Percentiles rank a stretch among this genome's conserved stretches.
Evolutionary conservation across 2,797 vertebrate genomes (phyloP).

Genomic region (Tokudaia muenninki): DNA sequence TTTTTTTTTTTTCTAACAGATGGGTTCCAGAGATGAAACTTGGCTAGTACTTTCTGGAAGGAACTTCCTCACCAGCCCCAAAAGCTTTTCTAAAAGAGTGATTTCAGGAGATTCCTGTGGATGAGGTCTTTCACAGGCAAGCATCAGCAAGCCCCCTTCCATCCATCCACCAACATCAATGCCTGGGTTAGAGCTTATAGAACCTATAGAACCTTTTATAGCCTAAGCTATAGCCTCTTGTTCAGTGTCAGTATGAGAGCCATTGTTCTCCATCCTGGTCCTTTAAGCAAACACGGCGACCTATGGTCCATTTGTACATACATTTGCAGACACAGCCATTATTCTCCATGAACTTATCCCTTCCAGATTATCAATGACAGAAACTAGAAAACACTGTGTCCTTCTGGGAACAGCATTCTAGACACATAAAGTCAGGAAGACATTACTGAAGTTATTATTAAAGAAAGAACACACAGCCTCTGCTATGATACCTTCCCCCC

Average conservation of each 20-base stretch:
- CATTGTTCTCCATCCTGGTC: slow-evolving; percentile 39
- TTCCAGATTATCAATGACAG: slow-evolving; percentile 63
- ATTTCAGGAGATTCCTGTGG: neutral
- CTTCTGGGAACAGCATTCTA: neutral
- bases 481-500: neutral
- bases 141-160: neutral
- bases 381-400: neutral
- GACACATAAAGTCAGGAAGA: neutral
- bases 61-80: neutral
- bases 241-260: slow-evolving; percentile 9
- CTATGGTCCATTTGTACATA: slow-evolving; percentile 45
- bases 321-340: slow-evolving; percentile 66
- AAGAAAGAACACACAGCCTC: neutral
- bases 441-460: neutral
- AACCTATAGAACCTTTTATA: neutral
- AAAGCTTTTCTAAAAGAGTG: neutral
- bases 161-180: neutral
- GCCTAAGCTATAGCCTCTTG: slow-evolving; percentile 41
- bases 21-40: neutral
- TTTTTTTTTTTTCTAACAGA: neutral
- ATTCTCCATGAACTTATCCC: slow-evolving; percentile 75
- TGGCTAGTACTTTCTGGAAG: neutral
- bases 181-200: slow-evolving; percentile 53
- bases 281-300: slow-evolving; percentile 69
- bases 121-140: fast-evolving